These are phyloP conservation scores for Capitulum mitella DNA, from an alignment of 2,888 invertebrate species.

Conservation along the genomic window DNA sequence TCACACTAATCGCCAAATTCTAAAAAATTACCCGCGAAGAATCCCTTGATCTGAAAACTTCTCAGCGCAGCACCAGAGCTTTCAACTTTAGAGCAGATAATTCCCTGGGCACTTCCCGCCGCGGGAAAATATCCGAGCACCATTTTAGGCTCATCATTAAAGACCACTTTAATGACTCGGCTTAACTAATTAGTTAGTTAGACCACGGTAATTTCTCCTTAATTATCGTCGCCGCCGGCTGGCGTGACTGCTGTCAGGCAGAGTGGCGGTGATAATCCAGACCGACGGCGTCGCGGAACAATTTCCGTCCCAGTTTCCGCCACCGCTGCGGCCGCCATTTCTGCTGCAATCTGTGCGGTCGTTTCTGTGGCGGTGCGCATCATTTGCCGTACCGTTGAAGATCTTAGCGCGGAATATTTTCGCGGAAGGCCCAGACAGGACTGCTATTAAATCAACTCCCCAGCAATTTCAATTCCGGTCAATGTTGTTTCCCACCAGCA, in stretches of 20 bases:
- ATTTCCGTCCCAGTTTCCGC: no score
- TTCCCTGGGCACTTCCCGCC: neutral
- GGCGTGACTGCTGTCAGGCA: neutral
- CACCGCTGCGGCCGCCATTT: neutral
- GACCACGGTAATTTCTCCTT: constrained; percentile 21
- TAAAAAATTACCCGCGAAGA: neutral
- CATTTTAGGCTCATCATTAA: constrained; percentile 22
- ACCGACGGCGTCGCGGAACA: neutral
- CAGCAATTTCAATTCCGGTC: no score
- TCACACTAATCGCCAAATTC: neutral
- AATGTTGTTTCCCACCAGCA: no score
- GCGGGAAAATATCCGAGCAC: neutral
- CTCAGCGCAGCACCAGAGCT: neutral
- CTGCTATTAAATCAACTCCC: no score
- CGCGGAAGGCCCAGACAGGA: no score
- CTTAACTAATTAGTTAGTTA: constrained; percentile 24
- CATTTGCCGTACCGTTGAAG: no score
- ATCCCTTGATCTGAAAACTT: neutral
- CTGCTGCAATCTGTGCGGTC: no score
- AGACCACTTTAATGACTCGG: constrained; percentile 21
- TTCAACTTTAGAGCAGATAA: constrained; percentile 7
- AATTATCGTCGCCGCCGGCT: neutral
- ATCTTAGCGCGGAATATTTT: no score
- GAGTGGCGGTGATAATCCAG: neutral
- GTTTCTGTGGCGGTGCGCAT: no score